These are phyloP conservation scores for Olivierus martensii DNA, from an alignment of 1,140 invertebrate species.

Conservation along the genomic window DNA sequence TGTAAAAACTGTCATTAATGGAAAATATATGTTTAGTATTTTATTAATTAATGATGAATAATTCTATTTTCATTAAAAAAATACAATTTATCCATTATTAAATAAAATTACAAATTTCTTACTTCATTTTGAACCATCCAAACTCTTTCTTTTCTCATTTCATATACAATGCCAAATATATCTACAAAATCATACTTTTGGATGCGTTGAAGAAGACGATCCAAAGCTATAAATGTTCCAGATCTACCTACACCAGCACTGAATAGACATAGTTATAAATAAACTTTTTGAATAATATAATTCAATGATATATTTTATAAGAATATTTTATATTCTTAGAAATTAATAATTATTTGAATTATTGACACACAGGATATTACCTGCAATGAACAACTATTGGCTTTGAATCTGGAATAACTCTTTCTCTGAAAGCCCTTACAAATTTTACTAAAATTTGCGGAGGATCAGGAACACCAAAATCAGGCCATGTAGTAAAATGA, in stretches of 20 bases:
- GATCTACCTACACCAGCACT: slow-evolving; percentile 73
- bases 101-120: slow-evolving; percentile 1
- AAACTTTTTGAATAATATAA: no score
- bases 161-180: slow-evolving; percentile 91
- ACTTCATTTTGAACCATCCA: slow-evolving; percentile 81
- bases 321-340: background rate
- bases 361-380: slow-evolving; percentile 19
- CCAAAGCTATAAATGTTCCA: slow-evolving; percentile 87
- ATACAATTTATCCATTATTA: background rate
- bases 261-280: no score
- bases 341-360: background rate
- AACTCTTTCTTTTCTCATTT: slow-evolving; percentile 90
- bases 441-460: slow-evolving; percentile 60
- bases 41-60: no score
- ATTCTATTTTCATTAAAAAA: no score
- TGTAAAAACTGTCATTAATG: no score
- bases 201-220: slow-evolving; percentile 57
- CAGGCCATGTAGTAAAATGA: slow-evolving; percentile 95
- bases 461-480: slow-evolving; percentile 93
- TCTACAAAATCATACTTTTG: slow-evolving; percentile 59
- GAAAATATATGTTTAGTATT: no score
- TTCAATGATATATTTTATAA: no score
- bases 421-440: slow-evolving; percentile 78
- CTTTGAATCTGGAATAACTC: slow-evolving; percentile 66
- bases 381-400: slow-evolving; percentile 91